Base-by-base conservation (phyloP, 2,888 invertebrate genomes). In the Polietes domitor region DNA sequence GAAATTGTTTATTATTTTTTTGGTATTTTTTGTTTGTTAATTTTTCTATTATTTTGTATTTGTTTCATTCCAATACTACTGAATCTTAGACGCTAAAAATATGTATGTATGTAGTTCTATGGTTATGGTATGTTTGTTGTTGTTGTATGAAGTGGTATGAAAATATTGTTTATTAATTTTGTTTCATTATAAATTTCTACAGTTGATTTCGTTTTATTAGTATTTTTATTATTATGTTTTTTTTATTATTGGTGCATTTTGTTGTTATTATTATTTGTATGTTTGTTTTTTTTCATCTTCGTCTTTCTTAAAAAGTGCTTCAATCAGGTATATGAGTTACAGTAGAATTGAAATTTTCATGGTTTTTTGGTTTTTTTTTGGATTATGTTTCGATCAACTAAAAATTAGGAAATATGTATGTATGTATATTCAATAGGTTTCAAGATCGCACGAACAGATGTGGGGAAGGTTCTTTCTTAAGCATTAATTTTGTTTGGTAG, bases 1-100 rank as follows among this genome's bases (percentile, higher is more conserved):
- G 91, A 91, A 89, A 90, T 90, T 88, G 86, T 72, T 77, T 77
- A 26, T 80, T 63, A 65, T 68, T 72, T 37, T 68, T 71, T 43
- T 72, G 17, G 12, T 61, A 26, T 47, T 80, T 77, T 15, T 53
- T 65, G 24, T 63, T 85, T 53, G 53, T n/a, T n/a, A 15, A 53
- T 17, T 53, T 53, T 26, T 58, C 19, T 58, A 15, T 24, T 24
- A 24, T 15, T 58, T 58, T 43, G 41, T 71, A 47, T 75, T 43
- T 65, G 2, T 81, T 72, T 12, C 73, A 75, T 28, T 61, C 55
- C 80, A 58, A 65, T 77, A 72, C 37, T 77, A 80, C 41, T 76
- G 77, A 73, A 65, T 82, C 76, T 85, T 80, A 78, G 50, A 75
- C 61, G 32, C 78, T 84, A 79, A 74, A 83, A 65, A 75, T 83